Conservation (phyloP, 2,888 invertebrate species). For the Stenodera caucasica region DNA sequence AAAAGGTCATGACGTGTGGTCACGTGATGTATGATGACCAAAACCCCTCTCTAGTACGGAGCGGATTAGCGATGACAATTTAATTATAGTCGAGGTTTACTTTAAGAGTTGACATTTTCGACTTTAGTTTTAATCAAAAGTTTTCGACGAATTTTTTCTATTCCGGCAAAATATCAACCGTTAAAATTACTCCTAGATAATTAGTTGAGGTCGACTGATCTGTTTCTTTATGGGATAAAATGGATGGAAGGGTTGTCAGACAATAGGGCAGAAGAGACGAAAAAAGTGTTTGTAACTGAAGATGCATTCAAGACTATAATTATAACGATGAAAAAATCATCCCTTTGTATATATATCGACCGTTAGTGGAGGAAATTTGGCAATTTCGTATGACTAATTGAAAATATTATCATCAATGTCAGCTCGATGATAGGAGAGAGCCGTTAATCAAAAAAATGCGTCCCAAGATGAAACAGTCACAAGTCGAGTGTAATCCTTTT, state of each 20-base stretch:
- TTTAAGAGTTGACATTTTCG: too few relatives aligned
- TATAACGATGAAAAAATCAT: neutral
- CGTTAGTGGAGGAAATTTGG: neutral
- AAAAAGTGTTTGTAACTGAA: neutral
- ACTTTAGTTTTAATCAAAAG: too few relatives aligned
- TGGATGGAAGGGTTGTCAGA: neutral
- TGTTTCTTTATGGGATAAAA: neutral
- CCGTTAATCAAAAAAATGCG: slow-evolving; percentile 32
- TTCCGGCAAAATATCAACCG: too few relatives aligned
- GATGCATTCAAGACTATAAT: neutral
- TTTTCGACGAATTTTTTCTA: too few relatives aligned
- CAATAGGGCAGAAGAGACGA: neutral
- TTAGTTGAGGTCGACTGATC: slow-evolving; percentile 27
- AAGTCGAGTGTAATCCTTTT: slow-evolving; percentile 47
- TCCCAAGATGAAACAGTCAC: slow-evolving; percentile 31
- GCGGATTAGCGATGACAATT: slow-evolving; percentile 55
- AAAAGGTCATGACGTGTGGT: slow-evolving; percentile 50
- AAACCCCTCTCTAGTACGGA: slow-evolving; percentile 42
- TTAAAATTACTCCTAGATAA: slow-evolving; percentile 15
- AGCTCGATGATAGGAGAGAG: slow-evolving; percentile 23
- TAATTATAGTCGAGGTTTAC: slow-evolving; percentile 50
- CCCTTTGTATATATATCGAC: too few relatives aligned
- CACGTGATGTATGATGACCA: slow-evolving; percentile 54
- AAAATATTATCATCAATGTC: slow-evolving; percentile 26
- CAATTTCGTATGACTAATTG: slow-evolving; percentile 23